These are phyloP conservation scores for Piaya cayana DNA, from an alignment of 2,113 vertebrate genomes.

Conservation along the genomic window DNA sequence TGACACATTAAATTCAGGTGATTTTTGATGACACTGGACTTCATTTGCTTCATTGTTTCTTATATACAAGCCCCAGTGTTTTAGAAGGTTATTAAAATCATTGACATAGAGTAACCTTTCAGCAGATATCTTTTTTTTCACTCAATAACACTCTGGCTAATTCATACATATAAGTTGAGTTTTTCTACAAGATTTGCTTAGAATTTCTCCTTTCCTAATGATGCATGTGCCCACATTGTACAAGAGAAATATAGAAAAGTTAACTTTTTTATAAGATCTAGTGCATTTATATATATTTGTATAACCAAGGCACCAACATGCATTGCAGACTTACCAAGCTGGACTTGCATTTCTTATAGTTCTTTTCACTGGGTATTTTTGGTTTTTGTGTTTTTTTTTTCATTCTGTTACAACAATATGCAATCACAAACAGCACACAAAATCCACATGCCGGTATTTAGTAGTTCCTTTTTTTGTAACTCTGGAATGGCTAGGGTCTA, in stretches of 20 bases:
- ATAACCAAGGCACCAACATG: background rate
- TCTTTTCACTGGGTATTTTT: no score
- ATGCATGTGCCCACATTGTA: no score
- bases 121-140: background rate
- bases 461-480: background rate
- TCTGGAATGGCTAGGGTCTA: background rate
- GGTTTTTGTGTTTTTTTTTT: background rate
- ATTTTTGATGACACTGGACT: background rate
- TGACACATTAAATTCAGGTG: accelerated
- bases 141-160: background rate
- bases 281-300: background rate
- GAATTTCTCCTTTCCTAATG: background rate
- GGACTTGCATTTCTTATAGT: background rate
- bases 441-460: accelerated
- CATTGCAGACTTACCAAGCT: background rate
- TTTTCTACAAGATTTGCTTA: background rate
- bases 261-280: background rate
- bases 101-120: background rate
- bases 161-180: background rate
- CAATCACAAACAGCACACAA: background rate
- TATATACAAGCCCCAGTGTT: background rate
- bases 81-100: background rate
- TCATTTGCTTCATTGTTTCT: background rate
- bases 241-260: background rate
- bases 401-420: background rate